Conservation (phyloP, 2,888 invertebrate species). For the Agapostemon virescens region DNA sequence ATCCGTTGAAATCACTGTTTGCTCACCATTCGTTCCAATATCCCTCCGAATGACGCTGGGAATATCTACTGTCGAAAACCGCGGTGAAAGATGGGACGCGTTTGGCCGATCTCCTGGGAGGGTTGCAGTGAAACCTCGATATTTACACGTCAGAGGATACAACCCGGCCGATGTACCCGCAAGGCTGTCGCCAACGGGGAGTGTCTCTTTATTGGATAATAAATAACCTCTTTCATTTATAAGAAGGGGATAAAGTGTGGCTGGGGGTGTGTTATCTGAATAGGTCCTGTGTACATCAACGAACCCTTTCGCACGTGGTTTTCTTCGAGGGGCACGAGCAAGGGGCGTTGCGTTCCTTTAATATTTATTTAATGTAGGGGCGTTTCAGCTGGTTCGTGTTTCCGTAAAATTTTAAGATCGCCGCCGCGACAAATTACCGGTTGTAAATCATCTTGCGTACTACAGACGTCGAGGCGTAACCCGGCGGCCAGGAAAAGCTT, state of each 20-base stretch:
- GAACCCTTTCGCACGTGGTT: conserved; percentile 21
- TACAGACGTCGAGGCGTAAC: not conserved
- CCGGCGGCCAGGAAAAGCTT: not conserved
- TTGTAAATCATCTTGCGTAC: conserved; percentile 24
- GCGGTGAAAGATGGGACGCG: conserved; percentile 56
- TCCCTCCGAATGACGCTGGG: conserved; percentile 24
- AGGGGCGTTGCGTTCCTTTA: conserved; percentile 21
- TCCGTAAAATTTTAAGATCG: conserved; percentile 13
- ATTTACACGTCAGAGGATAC: conserved; percentile 71
- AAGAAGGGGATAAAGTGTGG: conserved; percentile 72
- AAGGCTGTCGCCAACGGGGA: conserved; percentile 65
- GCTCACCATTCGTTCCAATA: conserved; percentile 18
- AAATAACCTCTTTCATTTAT: conserved; percentile 77
- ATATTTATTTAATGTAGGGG: conserved; percentile 45
- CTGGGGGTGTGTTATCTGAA: conserved; percentile 54
- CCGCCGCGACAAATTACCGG: conserved; percentile 15
- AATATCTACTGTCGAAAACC: conserved; percentile 55
- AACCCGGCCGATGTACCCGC: conserved; percentile 62
- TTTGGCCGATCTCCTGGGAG: conserved; percentile 53
- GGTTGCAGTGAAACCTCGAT: conserved; percentile 65
- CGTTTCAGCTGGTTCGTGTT: conserved; percentile 9
- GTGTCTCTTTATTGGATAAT: conserved; percentile 77
- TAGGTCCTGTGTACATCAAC: conserved; percentile 13
- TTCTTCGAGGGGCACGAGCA: conserved; percentile 24
- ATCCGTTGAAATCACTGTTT: conserved; percentile 14